Evolutionary conservation across 2,113 vertebrate species (phyloP).

Genomic region (Carassius auratus): DNA sequence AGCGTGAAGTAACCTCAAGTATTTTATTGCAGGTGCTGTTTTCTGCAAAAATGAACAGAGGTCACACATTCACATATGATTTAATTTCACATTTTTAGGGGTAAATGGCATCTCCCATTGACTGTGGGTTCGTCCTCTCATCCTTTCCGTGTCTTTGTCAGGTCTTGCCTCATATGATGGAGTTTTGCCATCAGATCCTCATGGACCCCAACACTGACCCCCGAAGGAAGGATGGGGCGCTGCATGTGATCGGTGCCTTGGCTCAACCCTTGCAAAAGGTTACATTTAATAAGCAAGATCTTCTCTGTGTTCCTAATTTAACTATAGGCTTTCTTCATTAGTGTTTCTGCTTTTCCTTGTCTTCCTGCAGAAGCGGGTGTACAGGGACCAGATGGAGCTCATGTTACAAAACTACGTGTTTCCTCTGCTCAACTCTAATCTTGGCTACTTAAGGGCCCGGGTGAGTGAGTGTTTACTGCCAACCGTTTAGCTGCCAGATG

Average conservation of each 20-base stretch:
- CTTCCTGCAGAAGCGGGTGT: slow-evolving; percentile 84
- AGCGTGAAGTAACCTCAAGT: not conserved
- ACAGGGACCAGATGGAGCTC: slow-evolving; percentile 95
- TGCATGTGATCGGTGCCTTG: slow-evolving; percentile 92
- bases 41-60: too few species aligned
- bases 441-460: slow-evolving; percentile 91
- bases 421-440: slow-evolving; percentile 87
- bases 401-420: slow-evolving; percentile 95
- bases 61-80: not conserved
- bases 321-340: not conserved
- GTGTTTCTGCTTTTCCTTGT: not conserved
- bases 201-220: slow-evolving; percentile 87
- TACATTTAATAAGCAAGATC: slow-evolving; percentile 28
- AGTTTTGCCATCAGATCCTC: slow-evolving; percentile 93
- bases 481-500: not conserved
- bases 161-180: slow-evolving; percentile 98
- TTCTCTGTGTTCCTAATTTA: not conserved
- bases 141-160: slow-evolving; percentile 55
- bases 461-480: slow-evolving; percentile 74
- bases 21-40: not conserved
- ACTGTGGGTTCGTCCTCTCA: too few species aligned
- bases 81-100: not conserved
- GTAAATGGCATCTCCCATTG: not conserved
- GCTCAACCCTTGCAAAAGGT: slow-evolving; percentile 92
- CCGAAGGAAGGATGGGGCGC: slow-evolving; percentile 90